Evolutionary conservation across 2,888 invertebrate species (phyloP).

Genomic region (Apoda limacodes): DNA sequence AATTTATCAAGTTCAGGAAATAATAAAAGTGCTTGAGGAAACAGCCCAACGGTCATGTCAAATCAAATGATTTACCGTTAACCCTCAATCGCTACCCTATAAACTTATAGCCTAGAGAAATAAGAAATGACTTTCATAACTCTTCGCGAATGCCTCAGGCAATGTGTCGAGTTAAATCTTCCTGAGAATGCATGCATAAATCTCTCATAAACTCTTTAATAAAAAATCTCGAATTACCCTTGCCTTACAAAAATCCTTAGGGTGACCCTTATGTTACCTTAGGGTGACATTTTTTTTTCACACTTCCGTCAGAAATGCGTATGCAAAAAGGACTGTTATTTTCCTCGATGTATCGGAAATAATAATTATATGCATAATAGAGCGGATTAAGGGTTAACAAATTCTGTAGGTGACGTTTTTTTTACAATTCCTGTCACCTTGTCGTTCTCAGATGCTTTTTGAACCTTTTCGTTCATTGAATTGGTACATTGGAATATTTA

Average conservation of each 20-base stretch:
- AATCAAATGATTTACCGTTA: slow-evolving; percentile 40
- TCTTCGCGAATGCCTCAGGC: slow-evolving; percentile 50
- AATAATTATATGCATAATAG: slow-evolving; percentile 70
- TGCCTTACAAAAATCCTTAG: slow-evolving; percentile 41
- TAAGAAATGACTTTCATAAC: slow-evolving; percentile 22
- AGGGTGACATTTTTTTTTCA: slow-evolving; percentile 67
- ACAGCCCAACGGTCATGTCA: too few species aligned
- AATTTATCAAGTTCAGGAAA: too few species aligned
- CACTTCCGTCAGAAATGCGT: slow-evolving; percentile 62
- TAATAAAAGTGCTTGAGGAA: too few species aligned
- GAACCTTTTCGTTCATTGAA: slow-evolving; percentile 36
- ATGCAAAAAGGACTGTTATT: slow-evolving; percentile 66
- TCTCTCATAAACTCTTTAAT: slow-evolving; percentile 39
- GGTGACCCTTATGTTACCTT: slow-evolving; percentile 59
- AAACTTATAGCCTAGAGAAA: slow-evolving; percentile 42
- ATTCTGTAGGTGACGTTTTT: slow-evolving; percentile 49
- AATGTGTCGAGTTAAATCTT: slow-evolving; percentile 46
- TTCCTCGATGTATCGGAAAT: slow-evolving; percentile 68
- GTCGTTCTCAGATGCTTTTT: slow-evolving; percentile 49
- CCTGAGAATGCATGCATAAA: slow-evolving; percentile 67
- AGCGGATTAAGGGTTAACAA: slow-evolving; percentile 58
- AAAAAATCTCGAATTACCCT: slow-evolving; percentile 52
- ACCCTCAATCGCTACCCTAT: slow-evolving; percentile 33
- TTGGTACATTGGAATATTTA: slow-evolving; percentile 27
- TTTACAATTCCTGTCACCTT: slow-evolving; percentile 61